Conservation (phyloP, 2,888 invertebrate genomes). For the Neoitamus cyanurus region DNA sequence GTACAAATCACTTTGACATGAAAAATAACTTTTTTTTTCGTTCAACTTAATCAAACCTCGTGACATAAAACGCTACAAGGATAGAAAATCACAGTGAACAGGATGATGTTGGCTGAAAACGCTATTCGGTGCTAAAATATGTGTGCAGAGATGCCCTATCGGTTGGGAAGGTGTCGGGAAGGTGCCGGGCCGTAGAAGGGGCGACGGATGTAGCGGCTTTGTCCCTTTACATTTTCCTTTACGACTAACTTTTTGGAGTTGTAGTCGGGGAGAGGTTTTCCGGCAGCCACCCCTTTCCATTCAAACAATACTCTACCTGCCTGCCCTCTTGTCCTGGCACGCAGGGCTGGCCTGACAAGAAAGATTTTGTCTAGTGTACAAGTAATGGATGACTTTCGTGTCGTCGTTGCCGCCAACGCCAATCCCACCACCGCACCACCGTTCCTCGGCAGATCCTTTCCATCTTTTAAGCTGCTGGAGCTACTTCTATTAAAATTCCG, state of each 20-base stretch:
- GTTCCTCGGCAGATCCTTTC: not conserved
- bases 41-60: slow-evolving; percentile 36
- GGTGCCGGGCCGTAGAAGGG: not conserved
- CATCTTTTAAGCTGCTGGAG: not conserved
- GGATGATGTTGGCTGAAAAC: not conserved
- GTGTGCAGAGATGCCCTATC: not conserved
- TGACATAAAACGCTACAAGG: slow-evolving; percentile 20
- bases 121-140: not conserved
- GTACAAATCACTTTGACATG: slow-evolving; percentile 44
- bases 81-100: slow-evolving; percentile 27
- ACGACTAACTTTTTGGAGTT: not conserved
- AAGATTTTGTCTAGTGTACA: slow-evolving; percentile 33
- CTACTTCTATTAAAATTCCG: slow-evolving; percentile 34
- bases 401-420: not conserved
- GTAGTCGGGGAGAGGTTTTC: not conserved
- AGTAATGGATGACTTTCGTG: slow-evolving; percentile 44
- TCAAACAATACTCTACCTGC: not conserved
- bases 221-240: not conserved
- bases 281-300: not conserved
- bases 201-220: not conserved
- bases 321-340: not conserved
- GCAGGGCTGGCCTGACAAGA: slow-evolving; percentile 7
- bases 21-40: slow-evolving; percentile 33
- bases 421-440: not conserved
- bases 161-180: not conserved